A percentile compares a stretch with the other conserved stretches of the same genome.
Conservation (phyloP, 2,113 vertebrate genomes). For the Polyodon spathula region DNA sequence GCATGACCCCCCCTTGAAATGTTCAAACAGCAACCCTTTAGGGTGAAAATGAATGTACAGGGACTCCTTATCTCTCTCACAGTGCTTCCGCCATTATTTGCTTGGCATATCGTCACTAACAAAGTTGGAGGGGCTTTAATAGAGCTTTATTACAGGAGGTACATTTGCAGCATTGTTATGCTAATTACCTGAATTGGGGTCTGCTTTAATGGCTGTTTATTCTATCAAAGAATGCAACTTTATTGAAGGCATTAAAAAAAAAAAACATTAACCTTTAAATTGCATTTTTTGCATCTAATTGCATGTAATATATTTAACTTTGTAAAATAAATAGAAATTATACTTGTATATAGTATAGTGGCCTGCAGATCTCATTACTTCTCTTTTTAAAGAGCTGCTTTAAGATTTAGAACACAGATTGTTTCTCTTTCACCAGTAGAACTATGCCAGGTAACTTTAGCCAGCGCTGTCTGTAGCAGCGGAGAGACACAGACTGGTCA, state of each 20-base stretch:
- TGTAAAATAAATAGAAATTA: slow-evolving; percentile 56
- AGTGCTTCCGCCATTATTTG: slow-evolving; percentile 40
- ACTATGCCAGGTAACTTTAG: slow-evolving; percentile 78
- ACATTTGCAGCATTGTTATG: slow-evolving; percentile 51
- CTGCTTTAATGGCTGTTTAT: slow-evolving; percentile 41
- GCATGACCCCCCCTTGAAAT: slow-evolving; percentile 47
- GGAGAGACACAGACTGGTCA: slow-evolving; percentile 59
- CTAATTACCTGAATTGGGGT: slow-evolving; percentile 49
- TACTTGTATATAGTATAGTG: slow-evolving; percentile 54
- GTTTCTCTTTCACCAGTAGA: slow-evolving; percentile 66
- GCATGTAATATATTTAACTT: slow-evolving; percentile 60
- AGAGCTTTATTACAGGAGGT: slow-evolving; percentile 41
- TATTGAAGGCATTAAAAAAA: slow-evolving; percentile 41
- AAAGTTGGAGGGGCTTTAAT: slow-evolving; percentile 52
- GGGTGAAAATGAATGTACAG: slow-evolving; percentile 42
- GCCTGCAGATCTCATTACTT: slow-evolving; percentile 68
- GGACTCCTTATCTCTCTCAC: slow-evolving; percentile 40
- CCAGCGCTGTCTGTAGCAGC: slow-evolving; percentile 61
- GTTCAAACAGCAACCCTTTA: slow-evolving; percentile 43
- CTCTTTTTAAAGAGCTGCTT: slow-evolving; percentile 61
- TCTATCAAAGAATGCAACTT: slow-evolving; percentile 38
- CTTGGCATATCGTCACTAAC: slow-evolving; percentile 47
- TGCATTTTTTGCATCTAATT: slow-evolving; percentile 30
- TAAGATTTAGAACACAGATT: slow-evolving; percentile 70
- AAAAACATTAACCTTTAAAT: slow-evolving; percentile 34